Base-by-base conservation (phyloP, 2,113 vertebrate genomes). In the Apteryx owenii region DNA sequence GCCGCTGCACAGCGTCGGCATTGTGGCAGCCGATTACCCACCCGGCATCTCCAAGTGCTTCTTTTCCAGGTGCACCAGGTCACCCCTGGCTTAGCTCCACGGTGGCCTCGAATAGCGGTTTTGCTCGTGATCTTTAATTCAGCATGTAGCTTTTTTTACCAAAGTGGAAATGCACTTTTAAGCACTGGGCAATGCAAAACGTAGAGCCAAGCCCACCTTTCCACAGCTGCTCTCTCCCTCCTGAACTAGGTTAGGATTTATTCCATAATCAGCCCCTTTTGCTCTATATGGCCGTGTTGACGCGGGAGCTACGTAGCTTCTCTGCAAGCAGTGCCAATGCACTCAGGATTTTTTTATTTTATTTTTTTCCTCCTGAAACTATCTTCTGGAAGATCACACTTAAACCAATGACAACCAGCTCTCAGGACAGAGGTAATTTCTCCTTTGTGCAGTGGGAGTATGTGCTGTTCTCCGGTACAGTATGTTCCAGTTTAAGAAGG, bases 11-110 rank as follows among this genome's bases (percentile, higher is more conserved):
- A 26, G 44, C 50, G 53, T 69, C 48, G 29, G 66, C 1, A 0
- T 29, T 61, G 13, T 3, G 66, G 40, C 33, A 33, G 17, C 0
- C 4, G 7, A 9, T 61, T 33, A 44, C 42, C 44, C 25, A 26
- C 5, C 0, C 26, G 18, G 60, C 56, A 33, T 36, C 51, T 66
- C 12, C 0, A 0, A 66, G n/a, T 26, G 17, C 12, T 56, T 29
- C 28, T 58, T 58, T 28, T 31, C 54, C 54, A 31, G 28, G 29
- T 31, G 17, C 54, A 58, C 54, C 54, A 31, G 16, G 54, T 56
- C 54, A 16, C 21, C 54, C 26, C 54, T 16, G 54, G 54, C 54
- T 56, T 16, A 29, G 26, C 28, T 28, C 26, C 54, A 29, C 13
- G 13, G 4, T 25, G 19, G 58, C 58, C 33, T 61, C 33, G 18